These are phyloP conservation scores for Nothoprocta pentlandii DNA, from an alignment of 2,113 vertebrate species.

Conservation along the genomic window DNA sequence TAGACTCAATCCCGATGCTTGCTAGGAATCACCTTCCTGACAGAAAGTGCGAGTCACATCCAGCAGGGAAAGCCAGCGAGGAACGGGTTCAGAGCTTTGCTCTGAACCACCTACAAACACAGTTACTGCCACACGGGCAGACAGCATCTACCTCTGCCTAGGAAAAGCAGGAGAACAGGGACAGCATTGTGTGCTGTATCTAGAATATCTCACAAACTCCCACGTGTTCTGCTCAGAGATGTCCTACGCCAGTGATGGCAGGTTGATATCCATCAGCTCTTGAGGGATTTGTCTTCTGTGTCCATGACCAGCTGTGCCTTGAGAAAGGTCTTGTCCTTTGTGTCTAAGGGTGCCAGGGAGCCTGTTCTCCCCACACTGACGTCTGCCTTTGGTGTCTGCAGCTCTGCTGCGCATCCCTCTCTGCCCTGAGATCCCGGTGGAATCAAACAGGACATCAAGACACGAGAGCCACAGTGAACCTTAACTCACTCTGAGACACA, in stretches of 20 bases:
- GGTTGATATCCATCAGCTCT: background rate
- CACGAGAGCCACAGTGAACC: background rate
- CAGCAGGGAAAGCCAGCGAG: background rate
- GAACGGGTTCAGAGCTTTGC: background rate
- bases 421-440: background rate
- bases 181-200: background rate
- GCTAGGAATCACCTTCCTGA: rapidly evolving
- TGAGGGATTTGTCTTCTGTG: background rate
- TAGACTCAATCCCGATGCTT: background rate
- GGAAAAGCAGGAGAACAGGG: background rate
- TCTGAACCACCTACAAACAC: background rate
- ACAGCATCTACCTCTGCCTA: background rate
- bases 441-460: background rate
- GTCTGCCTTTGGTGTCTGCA: rapidly evolving
- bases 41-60: rapidly evolving
- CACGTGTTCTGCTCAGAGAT: background rate
- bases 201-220: background rate
- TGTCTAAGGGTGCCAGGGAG: rapidly evolving
- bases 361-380: background rate
- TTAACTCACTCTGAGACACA: background rate
- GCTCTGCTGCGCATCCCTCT: background rate
- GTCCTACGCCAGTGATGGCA: background rate
- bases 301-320: background rate
- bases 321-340: background rate
- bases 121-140: background rate